phyloP scores from a whole-genome alignment of 2,797 vertebrate species.

The Threskiornis aethiopicus region DNA sequence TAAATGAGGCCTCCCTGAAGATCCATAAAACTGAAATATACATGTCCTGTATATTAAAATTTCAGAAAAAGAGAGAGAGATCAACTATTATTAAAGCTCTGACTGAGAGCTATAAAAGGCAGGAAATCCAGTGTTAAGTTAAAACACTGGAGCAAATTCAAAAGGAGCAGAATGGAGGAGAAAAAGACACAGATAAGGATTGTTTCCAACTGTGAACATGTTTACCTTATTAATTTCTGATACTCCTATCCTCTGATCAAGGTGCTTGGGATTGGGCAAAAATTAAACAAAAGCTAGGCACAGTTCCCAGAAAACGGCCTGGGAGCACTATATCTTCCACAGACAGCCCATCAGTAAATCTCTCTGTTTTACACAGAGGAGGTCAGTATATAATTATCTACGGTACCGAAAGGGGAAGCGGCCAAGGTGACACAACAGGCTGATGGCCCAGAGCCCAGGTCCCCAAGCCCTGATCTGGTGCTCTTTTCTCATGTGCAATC shows the following conservation, averaged over 20 bases:
- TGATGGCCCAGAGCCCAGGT: not conserved
- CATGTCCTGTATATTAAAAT: not conserved
- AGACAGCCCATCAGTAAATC: not conserved
- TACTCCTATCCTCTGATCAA: not conserved
- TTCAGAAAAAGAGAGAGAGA: not conserved
- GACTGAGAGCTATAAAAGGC: conserved; percentile 16
- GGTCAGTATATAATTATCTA: not conserved
- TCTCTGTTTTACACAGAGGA: not conserved
- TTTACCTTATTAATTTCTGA: conserved; percentile 16
- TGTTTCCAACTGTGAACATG: not conserved
- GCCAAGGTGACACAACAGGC: not conserved
- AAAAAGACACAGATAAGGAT: not conserved
- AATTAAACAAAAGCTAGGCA: not conserved
- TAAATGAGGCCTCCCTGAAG: conserved; percentile 77
- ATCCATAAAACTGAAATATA: conserved; percentile 78
- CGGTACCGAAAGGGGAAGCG: not conserved
- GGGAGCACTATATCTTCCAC: not conserved
- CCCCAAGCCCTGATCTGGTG: not conserved
- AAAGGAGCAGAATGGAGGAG: not conserved
- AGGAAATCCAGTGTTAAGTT: conserved; percentile 5
- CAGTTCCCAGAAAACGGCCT: not conserved
- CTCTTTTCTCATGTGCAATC: not conserved
- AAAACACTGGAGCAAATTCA: not conserved
- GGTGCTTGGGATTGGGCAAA: not conserved
- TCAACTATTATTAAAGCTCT: conserved; percentile 33